phyloP scores from a whole-genome alignment of 2,888 invertebrate species.

The Synergus itoensis region DNA sequence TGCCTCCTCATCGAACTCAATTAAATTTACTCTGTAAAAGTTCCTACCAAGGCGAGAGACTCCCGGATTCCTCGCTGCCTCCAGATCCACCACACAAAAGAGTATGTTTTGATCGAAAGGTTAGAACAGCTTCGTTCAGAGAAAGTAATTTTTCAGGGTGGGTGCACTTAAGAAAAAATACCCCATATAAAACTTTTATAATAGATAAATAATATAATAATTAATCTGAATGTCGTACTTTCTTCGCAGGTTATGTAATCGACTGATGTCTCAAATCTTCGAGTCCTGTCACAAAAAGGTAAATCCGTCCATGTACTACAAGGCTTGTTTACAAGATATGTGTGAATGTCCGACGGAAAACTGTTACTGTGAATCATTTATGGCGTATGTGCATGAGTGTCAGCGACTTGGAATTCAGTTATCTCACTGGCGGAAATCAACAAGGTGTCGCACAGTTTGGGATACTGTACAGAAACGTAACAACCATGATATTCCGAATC shows the following conservation, averaged over 20 bases:
- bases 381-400: conserved; percentile 94
- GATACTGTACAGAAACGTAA: conserved; percentile 4
- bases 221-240: conserved; percentile 36
- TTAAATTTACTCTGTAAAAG: no score
- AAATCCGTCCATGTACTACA: conserved; percentile 90
- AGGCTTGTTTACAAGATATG: conserved; percentile 92
- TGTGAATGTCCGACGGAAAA: conserved; percentile 90
- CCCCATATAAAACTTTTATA: no score
- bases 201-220: not conserved
- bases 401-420: conserved; percentile 86
- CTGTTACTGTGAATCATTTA: conserved; percentile 94
- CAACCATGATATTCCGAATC: not conserved
- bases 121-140: no score
- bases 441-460: conserved; percentile 79
- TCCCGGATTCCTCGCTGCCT: no score
- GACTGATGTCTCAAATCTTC: conserved; percentile 82
- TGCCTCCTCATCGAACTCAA: no score
- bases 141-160: no score
- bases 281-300: conserved; percentile 88
- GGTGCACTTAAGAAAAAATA: no score
- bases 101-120: no score
- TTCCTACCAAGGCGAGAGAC: no score
- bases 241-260: conserved; percentile 76
- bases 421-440: conserved; percentile 85
- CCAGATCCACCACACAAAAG: no score